Evolutionary conservation across 2,888 invertebrate species (phyloP).

Genomic region (Craniophora ligustri): DNA sequence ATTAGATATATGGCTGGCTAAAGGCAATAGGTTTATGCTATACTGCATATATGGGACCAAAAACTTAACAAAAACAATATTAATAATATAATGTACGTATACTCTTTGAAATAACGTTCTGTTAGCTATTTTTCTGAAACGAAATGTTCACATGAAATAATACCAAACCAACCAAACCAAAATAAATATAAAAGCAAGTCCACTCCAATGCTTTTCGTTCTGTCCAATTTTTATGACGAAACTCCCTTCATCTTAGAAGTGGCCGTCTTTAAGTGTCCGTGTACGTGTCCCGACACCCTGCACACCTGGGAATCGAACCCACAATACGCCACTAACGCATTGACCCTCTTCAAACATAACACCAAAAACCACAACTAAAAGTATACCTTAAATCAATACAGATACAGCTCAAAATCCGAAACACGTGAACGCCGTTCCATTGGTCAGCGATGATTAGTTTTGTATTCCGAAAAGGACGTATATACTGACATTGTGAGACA

Average conservation of each 20-base stretch:
- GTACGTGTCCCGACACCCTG: conserved; percentile 83
- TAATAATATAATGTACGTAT: no score
- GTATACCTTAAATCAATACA: conserved; percentile 37
- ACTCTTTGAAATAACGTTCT: no score
- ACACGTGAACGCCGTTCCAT: conserved; percentile 33
- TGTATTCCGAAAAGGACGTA: conserved; percentile 61
- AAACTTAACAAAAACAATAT: no score
- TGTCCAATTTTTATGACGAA: conserved; percentile 87
- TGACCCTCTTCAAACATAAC: conserved; percentile 75
- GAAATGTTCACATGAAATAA: no score
- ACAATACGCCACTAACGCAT: conserved; percentile 82
- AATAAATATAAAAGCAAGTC: conserved; percentile 44
- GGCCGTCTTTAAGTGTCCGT: conserved; percentile 84
- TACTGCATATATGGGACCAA: no score
- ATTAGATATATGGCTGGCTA: no score
- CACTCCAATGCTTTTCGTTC: conserved; percentile 71
- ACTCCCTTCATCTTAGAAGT: conserved; percentile 86
- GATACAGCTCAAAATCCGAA: conserved; percentile 55
- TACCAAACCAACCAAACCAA: conserved; percentile 20
- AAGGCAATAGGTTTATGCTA: no score
- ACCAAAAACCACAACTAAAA: conserved; percentile 48
- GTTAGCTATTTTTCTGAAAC: no score
- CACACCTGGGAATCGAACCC: conserved; percentile 89
- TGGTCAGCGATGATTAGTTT: conserved; percentile 84
- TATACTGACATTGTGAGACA: conserved; percentile 32